Percentiles rank a stretch among this genome's conserved stretches.
Evolutionary conservation across 2,888 invertebrate genomes (phyloP).

Genomic region (Xylota segnis): DNA sequence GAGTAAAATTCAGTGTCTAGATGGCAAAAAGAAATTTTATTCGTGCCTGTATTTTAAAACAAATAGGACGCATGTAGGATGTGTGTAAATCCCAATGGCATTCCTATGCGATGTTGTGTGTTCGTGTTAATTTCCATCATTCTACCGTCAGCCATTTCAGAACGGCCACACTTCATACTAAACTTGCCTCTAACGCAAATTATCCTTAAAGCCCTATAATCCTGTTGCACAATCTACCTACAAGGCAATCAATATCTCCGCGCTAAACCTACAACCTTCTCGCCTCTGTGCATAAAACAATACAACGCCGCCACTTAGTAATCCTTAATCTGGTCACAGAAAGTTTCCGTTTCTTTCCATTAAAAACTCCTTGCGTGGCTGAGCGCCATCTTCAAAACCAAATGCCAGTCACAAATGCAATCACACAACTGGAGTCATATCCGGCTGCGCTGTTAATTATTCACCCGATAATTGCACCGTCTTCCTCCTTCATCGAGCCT

Average conservation of each 20-base stretch:
- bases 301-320: conserved; percentile 1
- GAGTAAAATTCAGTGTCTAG: no score
- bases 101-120: no score
- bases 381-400: conserved; percentile 27
- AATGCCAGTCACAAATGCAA: conserved; percentile 51
- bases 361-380: conserved; percentile 41
- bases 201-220: not conserved
- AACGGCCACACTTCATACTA: no score
- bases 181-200: not conserved
- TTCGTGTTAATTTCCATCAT: no score
- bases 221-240: not conserved
- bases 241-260: not conserved
- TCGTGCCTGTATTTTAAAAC: no score
- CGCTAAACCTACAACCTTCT: not conserved
- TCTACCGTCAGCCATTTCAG: no score
- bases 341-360: conserved; percentile 1
- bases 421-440: conserved; percentile 28
- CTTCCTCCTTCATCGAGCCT: not conserved
- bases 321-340: conserved; percentile 11
- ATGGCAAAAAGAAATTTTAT: no score
- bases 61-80: no score
- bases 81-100: no score
- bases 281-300: not conserved
- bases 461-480: conserved; percentile 59
- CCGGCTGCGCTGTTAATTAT: conserved; percentile 48